These are phyloP conservation scores for Latrodectus elegans DNA, from an alignment of 2,888 invertebrate genomes.

Conservation along the genomic window DNA sequence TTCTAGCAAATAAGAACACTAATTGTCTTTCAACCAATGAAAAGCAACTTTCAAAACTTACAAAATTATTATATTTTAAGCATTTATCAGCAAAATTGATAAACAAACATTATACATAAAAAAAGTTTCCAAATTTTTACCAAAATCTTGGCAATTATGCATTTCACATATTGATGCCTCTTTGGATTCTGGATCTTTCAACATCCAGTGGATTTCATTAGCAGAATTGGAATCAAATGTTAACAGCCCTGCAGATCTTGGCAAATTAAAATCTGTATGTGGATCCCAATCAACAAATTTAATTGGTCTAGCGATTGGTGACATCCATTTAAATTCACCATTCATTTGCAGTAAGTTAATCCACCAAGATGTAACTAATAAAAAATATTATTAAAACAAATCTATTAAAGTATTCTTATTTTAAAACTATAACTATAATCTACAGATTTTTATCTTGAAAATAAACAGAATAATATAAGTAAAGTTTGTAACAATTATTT, in stretches of 20 bases:
- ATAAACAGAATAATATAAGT: not conserved
- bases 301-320: not conserved
- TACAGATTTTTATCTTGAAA: not conserved
- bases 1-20: too few species aligned
- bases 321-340: conserved; percentile 7
- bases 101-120: too few species aligned
- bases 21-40: too few species aligned
- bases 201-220: conserved; percentile 7
- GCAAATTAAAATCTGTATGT: conserved; percentile 6
- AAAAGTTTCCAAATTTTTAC: too few species aligned
- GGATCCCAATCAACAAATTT: conserved; percentile 29
- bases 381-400: not conserved
- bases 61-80: too few species aligned
- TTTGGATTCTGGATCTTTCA: conserved; percentile 5
- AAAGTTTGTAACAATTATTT: too few species aligned
- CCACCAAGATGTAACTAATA: conserved; percentile 23
- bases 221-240: not conserved
- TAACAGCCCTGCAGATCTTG: not conserved
- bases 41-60: too few species aligned
- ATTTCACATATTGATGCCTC: conserved; percentile 32
- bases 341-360: conserved; percentile 18
- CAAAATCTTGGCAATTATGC: too few species aligned
- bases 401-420: not conserved
- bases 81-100: too few species aligned
- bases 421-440: not conserved